A percentile compares a stretch with the other conserved stretches of the same genome.
Evolutionary conservation across 2,113 vertebrate genomes (phyloP).

Genomic region (Picathartes gymnocephalus): DNA sequence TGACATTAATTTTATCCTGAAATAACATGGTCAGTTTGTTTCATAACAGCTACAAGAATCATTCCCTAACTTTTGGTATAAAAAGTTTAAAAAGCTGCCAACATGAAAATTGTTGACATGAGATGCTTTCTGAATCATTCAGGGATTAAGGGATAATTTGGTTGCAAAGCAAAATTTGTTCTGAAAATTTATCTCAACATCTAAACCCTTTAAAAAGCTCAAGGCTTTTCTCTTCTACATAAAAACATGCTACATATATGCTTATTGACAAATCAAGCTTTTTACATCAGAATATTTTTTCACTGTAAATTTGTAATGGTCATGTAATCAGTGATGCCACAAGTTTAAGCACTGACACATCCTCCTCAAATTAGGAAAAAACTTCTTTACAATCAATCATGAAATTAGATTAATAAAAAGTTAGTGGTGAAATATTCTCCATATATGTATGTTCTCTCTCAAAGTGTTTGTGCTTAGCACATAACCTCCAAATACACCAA

Average conservation of each 20-base stretch:
- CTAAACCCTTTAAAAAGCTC: neutral
- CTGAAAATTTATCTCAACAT: neutral
- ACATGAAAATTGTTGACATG: neutral
- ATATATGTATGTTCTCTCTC: neutral
- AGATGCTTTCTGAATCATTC: slow-evolving; percentile 13
- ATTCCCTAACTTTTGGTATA: neutral
- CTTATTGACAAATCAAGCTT: neutral
- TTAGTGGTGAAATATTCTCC: neutral
- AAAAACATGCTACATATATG: neutral
- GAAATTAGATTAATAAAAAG: neutral
- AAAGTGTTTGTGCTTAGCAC: neutral
- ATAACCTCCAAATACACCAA: neutral
- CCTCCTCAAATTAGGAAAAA: neutral
- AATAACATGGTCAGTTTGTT: neutral
- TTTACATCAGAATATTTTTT: neutral
- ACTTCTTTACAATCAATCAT: neutral
- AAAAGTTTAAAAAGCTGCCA: neutral
- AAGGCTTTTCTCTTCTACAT: neutral
- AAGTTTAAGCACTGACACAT: neutral
- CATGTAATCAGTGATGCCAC: neutral
- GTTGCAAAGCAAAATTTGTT: slow-evolving; percentile 26
- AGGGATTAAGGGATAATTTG: slow-evolving; percentile 40
- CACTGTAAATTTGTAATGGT: neutral
- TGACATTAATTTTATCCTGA: neutral
- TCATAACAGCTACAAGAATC: neutral